Percentiles rank a stretch among this genome's conserved stretches.
phyloP scores from a whole-genome alignment of 1,140 invertebrate species.

The Luehdorfia chinensis region DNA sequence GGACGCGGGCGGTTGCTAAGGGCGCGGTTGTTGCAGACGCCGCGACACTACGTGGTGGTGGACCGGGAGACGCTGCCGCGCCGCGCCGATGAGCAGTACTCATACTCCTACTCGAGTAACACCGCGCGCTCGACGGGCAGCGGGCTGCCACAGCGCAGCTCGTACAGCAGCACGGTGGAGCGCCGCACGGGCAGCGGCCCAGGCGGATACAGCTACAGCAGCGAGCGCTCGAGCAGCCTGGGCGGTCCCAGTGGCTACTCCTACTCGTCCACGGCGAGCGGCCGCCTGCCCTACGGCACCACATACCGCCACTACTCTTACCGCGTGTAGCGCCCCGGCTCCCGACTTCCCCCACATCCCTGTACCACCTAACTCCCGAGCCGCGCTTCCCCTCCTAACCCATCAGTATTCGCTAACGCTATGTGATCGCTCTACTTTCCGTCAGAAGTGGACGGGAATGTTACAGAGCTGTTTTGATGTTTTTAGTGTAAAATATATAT shows the following conservation, averaged over 20 bases:
- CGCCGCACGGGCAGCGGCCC: conserved; percentile 82
- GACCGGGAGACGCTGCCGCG: conserved; percentile 84
- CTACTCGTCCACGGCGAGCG: conserved; percentile 85
- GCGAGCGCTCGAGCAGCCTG: conserved; percentile 83
- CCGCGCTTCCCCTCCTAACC: conserved; percentile 32
- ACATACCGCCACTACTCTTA: conserved; percentile 90
- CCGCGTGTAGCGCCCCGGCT: conserved; percentile 83
- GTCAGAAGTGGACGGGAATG: conserved; percentile 61
- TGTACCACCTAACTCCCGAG: no score
- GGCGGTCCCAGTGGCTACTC: conserved; percentile 89
- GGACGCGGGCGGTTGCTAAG: conserved; percentile 48
- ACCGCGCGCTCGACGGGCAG: conserved; percentile 59
- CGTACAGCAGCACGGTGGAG: conserved; percentile 82
- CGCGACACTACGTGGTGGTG: conserved; percentile 89
- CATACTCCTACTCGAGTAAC: conserved; percentile 86
- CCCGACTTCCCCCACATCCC: conserved; percentile 37
- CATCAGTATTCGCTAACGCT: conserved; percentile 70
- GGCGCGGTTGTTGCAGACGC: conserved; percentile 82
- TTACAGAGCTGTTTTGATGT: conserved; percentile 55
- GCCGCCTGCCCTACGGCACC: conserved; percentile 87
- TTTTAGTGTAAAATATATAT: conserved; percentile 50
- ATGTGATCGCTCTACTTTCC: conserved; percentile 69
- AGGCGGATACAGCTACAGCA: conserved; percentile 84
- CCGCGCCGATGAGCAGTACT: conserved; percentile 87
- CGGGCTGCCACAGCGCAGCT: conserved; percentile 78